Base-by-base conservation (phyloP, 2,113 vertebrate genomes). In the Chlorodrepanis virens region DNA sequence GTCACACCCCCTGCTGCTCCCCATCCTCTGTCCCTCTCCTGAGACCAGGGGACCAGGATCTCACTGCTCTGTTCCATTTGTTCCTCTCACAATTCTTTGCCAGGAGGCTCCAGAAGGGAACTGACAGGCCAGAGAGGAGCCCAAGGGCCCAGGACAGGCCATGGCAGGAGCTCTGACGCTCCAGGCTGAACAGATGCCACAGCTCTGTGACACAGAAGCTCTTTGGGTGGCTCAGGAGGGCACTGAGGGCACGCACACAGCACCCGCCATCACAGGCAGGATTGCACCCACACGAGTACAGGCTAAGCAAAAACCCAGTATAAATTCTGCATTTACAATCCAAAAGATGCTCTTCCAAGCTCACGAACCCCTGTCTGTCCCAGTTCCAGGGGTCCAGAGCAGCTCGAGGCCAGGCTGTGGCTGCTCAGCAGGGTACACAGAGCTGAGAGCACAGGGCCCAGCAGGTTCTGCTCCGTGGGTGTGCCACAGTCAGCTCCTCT, bases 331-430 rank as follows among this genome's bases (percentile, higher is more conserved):
- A 40, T n/a, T 47, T 42, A 3, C 27, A 29, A 44, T 12, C 14
- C 67, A 9, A 29, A 70, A 44, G 35, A 59, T 15, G 53, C 19
- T 37, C n/a, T 31, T 40, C 29, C 54, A 40, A 35, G 53, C 53
- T 40, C 53, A 29, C 28, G 31, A 40, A 9, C 1, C 29, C 28
- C 17, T 9, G 54, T 1, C 0, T 54, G 78, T 3, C 54, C 29
- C n/a, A 2, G 59, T 3, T n/a, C 42, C 29, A 44, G 0, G 1
- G 19, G 14, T 10, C 44, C 54, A 0, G 2, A 0, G 15, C 3
- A 53, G 74, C 25, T 16, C 1, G 0, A 17, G 20, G 67, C 4
- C 10, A 12, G 70, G 18, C 75, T 15, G 35, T 1, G 83, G 25
- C 8, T 12, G 2, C 0, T 11, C 35, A 49, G 50, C 57, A 6